These are phyloP conservation scores for Loris lydekkerianus DNA, from an alignment of 2,797 vertebrate species.

Conservation along the genomic window DNA sequence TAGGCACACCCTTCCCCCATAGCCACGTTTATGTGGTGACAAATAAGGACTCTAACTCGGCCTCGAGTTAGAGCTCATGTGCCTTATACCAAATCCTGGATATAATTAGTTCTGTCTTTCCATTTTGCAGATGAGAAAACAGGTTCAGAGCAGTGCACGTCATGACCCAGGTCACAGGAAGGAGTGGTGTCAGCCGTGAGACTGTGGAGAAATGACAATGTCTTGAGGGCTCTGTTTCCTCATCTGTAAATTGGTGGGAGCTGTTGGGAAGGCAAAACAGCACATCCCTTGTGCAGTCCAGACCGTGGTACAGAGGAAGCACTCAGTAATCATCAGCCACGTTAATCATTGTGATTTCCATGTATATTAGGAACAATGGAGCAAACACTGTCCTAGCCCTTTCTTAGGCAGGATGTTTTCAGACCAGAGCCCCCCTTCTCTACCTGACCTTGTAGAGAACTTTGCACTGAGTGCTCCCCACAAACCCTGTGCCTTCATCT, in stretches of 20 bases:
- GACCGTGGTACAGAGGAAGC: rapidly evolving
- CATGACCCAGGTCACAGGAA: background rate
- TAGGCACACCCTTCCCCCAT: background rate
- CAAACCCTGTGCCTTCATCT: background rate
- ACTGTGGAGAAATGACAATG: background rate
- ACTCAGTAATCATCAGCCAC: background rate
- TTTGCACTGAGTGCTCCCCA: background rate
- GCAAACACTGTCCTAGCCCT: background rate
- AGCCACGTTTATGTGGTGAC: background rate
- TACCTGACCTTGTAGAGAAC: slow-evolving; percentile 22
- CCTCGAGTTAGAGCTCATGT: background rate
- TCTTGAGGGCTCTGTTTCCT: background rate
- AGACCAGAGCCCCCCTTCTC: background rate
- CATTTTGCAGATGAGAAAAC: background rate
- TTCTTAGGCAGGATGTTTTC: background rate
- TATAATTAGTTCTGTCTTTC: background rate
- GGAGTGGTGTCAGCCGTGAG: background rate
- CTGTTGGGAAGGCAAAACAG: background rate
- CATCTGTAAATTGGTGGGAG: background rate
- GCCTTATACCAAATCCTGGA: background rate
- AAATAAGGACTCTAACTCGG: background rate
- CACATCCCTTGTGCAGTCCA: background rate
- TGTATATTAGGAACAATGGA: background rate
- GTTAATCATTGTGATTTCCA: too few species aligned
- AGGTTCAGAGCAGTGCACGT: background rate